Evolutionary conservation across 2,113 vertebrate species (phyloP).

Genomic region (Pyrgilauda ruficollis): DNA sequence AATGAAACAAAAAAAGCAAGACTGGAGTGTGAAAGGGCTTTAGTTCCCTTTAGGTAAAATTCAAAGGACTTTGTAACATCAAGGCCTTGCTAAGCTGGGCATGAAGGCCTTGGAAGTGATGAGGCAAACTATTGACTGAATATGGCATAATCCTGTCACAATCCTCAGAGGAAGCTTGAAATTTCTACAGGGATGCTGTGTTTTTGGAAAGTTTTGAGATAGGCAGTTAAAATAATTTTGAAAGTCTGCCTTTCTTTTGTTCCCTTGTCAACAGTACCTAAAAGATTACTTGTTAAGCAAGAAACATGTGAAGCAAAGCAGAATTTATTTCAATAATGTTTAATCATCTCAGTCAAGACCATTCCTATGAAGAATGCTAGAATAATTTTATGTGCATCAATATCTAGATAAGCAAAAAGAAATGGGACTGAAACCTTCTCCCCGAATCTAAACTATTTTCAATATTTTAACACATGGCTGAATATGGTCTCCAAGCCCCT

Average conservation of each 20-base stretch:
- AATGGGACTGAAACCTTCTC: not conserved
- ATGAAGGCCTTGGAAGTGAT: slow-evolving; percentile 17
- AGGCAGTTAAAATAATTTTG: not conserved
- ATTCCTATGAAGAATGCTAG: not conserved
- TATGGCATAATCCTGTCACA: not conserved
- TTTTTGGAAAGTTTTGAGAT: not conserved
- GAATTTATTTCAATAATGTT: not conserved
- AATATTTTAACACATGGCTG: not conserved
- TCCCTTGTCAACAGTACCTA: not conserved
- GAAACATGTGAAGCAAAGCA: not conserved
- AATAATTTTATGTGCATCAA: not conserved
- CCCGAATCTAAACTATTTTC: not conserved
- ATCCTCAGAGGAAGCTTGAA: not conserved
- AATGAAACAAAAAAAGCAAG: slow-evolving; percentile 53
- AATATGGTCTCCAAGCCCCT: not conserved
- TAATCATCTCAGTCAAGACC: not conserved
- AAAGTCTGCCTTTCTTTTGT: not conserved
- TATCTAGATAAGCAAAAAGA: not conserved
- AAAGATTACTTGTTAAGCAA: not conserved
- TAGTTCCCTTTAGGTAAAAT: slow-evolving; percentile 57
- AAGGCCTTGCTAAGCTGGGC: slow-evolving; percentile 11
- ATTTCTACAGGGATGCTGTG: not conserved
- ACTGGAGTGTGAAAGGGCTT: slow-evolving; percentile 40
- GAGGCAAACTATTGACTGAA: slow-evolving; percentile 7
- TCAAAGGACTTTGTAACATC: slow-evolving; percentile 44